These are phyloP conservation scores for Pelusios castaneus DNA, from an alignment of 2,113 vertebrate genomes.

Conservation along the genomic window DNA sequence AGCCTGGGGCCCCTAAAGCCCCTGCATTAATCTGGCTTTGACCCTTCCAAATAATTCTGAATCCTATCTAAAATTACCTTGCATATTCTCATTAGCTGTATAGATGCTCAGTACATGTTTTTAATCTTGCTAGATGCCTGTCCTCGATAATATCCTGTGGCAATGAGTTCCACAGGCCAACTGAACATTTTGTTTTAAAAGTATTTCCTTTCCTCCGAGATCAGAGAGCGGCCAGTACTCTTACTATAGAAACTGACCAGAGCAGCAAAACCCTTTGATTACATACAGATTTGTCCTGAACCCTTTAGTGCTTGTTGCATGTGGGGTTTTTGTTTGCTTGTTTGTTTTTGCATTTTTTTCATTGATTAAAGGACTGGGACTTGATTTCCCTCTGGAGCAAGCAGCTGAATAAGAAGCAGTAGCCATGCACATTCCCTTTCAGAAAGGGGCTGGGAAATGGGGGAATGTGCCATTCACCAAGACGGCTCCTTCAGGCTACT, in stretches of 20 bases:
- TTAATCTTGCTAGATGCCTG: no score
- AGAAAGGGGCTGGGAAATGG: not conserved
- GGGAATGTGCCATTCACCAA: not conserved
- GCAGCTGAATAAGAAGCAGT: not conserved
- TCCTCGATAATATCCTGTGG: not conserved
- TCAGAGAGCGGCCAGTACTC: accelerated
- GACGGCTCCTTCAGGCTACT: not conserved
- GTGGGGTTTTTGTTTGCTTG: no score
- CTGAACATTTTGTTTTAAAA: not conserved
- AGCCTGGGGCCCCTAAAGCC: no score
- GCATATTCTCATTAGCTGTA: no score
- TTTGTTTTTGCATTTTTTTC: not conserved
- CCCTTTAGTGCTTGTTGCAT: no score
- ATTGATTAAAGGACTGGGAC: not conserved
- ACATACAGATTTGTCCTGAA: not conserved
- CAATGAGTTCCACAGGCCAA: not conserved
- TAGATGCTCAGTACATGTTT: no score
- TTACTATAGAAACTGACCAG: not conserved
- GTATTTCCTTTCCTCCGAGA: not conserved
- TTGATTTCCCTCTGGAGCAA: not conserved
- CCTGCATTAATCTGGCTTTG: no score
- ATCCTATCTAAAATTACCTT: not conserved
- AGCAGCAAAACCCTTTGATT: not conserved
- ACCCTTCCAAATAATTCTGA: not conserved
- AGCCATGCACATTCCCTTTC: not conserved